phyloP scores from a whole-genome alignment of 2,888 invertebrate genomes.

The Phalera bucephala region DNA sequence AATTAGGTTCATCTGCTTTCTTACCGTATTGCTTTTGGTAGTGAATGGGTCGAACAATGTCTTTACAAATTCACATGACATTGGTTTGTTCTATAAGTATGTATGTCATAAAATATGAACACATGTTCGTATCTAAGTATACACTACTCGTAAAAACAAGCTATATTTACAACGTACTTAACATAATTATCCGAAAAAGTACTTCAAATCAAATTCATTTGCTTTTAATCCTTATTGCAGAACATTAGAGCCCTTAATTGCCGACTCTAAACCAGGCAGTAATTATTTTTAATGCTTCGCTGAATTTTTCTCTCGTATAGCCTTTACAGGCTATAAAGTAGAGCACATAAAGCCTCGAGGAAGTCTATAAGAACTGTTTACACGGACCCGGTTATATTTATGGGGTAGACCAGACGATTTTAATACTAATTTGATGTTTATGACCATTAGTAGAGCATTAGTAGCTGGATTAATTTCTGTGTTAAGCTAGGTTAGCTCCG shows the following conservation, averaged over 20 bases:
- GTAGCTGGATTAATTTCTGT: background rate
- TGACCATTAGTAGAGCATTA: conserved; percentile 4
- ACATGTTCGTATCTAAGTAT: no score
- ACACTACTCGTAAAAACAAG: no score
- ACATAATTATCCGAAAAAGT: background rate
- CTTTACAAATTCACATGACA: no score
- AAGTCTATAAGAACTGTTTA: conserved; percentile 15
- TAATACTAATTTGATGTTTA: conserved; percentile 20
- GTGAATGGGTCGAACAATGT: no score
- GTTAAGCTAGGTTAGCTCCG: no score
- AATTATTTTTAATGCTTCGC: conserved; percentile 22
- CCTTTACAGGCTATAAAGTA: conserved; percentile 22
- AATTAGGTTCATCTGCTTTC: no score
- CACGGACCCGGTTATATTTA: conserved; percentile 12
- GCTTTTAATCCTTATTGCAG: conserved; percentile 22
- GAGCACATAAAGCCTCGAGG: conserved; percentile 11
- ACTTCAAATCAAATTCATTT: conserved; percentile 10
- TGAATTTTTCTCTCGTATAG: conserved; percentile 24
- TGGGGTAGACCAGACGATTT: conserved; percentile 2
- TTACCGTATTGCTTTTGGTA: no score
- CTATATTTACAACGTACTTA: no score
- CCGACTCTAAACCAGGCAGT: conserved; percentile 21
- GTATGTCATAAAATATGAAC: no score
- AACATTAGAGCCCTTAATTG: conserved; percentile 26
- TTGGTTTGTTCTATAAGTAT: no score